Conservation (phyloP, 2,113 vertebrate species). For the Cyanocitta stelleri region DNA sequence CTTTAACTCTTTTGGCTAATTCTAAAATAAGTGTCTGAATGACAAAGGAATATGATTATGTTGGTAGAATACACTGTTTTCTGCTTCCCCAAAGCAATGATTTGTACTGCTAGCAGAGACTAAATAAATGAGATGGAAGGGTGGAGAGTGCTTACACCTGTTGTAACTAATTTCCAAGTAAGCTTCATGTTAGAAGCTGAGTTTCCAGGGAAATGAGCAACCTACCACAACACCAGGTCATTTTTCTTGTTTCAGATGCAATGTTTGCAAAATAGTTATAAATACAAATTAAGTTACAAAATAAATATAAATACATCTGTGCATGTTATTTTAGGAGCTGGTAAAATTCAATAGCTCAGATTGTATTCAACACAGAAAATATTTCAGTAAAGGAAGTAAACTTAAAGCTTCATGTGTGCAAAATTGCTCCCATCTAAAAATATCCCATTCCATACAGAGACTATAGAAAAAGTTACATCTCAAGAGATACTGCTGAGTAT, state of each 20-base stretch:
- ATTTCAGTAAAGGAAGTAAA: background rate
- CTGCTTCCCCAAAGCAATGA: slow-evolving; percentile 55
- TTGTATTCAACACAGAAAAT: background rate
- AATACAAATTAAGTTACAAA: background rate
- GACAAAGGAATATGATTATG: slow-evolving; percentile 35
- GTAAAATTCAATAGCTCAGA: background rate
- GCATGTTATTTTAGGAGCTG: background rate
- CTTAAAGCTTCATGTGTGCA: background rate
- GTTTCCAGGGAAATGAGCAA: slow-evolving; percentile 14
- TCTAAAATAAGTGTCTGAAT: slow-evolving; percentile 52
- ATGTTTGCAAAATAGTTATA: background rate
- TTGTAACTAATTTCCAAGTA: slow-evolving; percentile 35
- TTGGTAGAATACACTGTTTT: slow-evolving; percentile 18
- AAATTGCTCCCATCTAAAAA: background rate
- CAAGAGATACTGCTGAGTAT: background rate
- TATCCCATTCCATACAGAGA: background rate
- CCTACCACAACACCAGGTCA: background rate
- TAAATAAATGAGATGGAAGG: slow-evolving; percentile 65
- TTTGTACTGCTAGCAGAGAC: slow-evolving; percentile 15
- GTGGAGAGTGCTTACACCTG: slow-evolving; percentile 47
- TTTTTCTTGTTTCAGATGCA: background rate
- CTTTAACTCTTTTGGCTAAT: slow-evolving; percentile 46
- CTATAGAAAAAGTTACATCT: background rate
- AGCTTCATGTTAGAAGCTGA: slow-evolving; percentile 11
- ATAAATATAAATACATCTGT: background rate